Percentiles rank a stretch among this genome's conserved stretches.
Evolutionary conservation across 2,113 vertebrate species (phyloP).

Genomic region (Carlito syrichta): DNA sequence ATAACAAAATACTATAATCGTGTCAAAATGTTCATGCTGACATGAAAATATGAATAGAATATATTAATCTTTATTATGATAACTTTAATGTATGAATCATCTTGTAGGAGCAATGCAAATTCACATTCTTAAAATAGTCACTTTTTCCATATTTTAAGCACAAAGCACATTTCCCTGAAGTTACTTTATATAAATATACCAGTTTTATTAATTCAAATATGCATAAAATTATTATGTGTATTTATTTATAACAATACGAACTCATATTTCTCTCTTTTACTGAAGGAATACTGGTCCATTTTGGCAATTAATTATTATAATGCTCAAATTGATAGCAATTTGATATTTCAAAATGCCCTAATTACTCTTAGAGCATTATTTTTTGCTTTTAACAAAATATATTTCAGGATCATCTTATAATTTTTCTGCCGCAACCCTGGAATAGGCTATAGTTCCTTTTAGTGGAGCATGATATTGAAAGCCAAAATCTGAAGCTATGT

Average conservation of each 20-base stretch:
- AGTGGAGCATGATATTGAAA: not conserved
- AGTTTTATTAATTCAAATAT: not conserved
- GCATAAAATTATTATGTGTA: not conserved
- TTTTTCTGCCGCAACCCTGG: not conserved
- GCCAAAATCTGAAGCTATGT: not conserved
- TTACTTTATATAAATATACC: not conserved
- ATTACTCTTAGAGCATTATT: not conserved
- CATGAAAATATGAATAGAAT: slow-evolving; percentile 3
- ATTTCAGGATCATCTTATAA: not conserved
- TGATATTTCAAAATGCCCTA: not conserved
- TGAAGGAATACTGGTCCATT: not conserved
- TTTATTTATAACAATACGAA: not conserved
- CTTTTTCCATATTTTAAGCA: not conserved
- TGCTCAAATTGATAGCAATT: not conserved
- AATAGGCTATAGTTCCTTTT: not conserved
- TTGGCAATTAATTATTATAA: not conserved
- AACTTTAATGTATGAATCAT: not conserved
- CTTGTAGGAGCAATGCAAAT: not conserved
- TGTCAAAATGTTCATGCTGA: not conserved
- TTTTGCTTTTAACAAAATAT: not conserved
- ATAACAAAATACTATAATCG: not conserved
- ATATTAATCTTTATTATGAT: not conserved
- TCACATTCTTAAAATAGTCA: not conserved
- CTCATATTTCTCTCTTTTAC: not conserved
- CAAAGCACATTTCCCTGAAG: not conserved